Evolutionary conservation across 2,797 vertebrate genomes (phyloP), one percentile per base, ranked within the genome.

Genomic region (Trachurus trachurus): DNA sequence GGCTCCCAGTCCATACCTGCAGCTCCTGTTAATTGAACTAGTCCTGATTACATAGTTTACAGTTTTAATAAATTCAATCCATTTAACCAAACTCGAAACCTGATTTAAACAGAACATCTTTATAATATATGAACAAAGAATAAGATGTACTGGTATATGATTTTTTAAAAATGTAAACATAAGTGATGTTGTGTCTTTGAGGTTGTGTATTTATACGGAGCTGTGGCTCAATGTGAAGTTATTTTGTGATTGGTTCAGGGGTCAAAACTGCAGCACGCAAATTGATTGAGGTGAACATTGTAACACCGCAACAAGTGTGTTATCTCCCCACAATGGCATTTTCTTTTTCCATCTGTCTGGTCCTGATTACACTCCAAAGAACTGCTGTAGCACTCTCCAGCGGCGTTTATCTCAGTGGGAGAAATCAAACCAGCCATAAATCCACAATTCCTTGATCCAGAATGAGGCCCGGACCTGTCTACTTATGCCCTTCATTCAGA

Each of bases 361-460:
- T 74, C 80, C 80, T 92, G 90, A 94, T 93, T 90, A 85, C 67
- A 31, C 85, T 88, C 82, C 65, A 86, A 69, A 87, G 84, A 89
- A 85, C 78, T 26, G 75, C 50, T 67, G 71, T 52, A 74, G 65
- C 72, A 45, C 83, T 87, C 80, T 85, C 82, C 87, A 81, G 15
- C 9, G 49, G 85, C 76, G 67, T 88, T 92, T 92, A 90, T 93
- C 89, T 92, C 86, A 57, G 77, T 65, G 17, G 78, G 87, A 84
- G 83, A 90, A 90, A 90, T 89, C 86, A 91, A 92, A 75, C 74
- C 52, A 79, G 69, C 85, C 78, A 90, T 93, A 91, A 92, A 94
- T 94, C 91, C 90, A 87, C 87, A 83, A 71, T 86, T 89, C 87
- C 81, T 79, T 85, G 83, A 89, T 88, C 86, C 81, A 86, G 81